These are phyloP conservation scores for Drosophila nebulosa DNA, from an alignment of 1,140 invertebrate genomes.

Conservation along the genomic window DNA sequence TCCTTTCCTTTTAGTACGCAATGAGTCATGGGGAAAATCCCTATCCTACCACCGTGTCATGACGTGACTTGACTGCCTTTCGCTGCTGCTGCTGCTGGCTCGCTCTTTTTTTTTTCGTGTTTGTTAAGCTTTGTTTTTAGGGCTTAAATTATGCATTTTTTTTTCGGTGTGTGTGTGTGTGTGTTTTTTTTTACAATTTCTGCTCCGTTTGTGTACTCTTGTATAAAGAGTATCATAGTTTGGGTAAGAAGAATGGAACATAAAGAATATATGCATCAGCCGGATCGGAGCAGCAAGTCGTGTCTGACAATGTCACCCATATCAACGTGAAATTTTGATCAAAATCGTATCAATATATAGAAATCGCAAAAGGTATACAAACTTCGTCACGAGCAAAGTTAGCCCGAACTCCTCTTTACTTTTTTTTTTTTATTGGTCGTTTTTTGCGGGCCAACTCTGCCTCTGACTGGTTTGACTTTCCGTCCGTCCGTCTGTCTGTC, in stretches of 20 bases:
- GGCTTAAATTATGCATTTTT: slow-evolving; percentile 72
- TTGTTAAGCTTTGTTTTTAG: slow-evolving; percentile 47
- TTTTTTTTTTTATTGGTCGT: slow-evolving; percentile 55
- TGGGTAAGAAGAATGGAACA: too few relatives aligned
- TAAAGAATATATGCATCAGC: too few relatives aligned
- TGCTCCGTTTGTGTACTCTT: slow-evolving; percentile 19
- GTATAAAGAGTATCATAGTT: too few relatives aligned
- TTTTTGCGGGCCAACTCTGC: background rate
- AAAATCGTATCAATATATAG: too few relatives aligned
- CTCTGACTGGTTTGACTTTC: background rate
- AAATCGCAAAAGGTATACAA: too few relatives aligned
- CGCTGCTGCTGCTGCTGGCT: slow-evolving; percentile 26
- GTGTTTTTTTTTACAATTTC: slow-evolving; percentile 61
- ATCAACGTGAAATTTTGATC: too few relatives aligned
- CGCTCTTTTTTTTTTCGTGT: slow-evolving; percentile 45
- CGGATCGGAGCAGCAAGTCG: too few relatives aligned
- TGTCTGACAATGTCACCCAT: too few relatives aligned
- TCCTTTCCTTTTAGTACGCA: slow-evolving; percentile 3
- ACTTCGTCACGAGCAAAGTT: too few relatives aligned
- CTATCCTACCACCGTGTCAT: background rate
- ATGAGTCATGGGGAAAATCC: slow-evolving; percentile 1
- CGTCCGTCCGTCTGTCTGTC: background rate
- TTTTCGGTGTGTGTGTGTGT: background rate
- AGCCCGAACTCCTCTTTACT: too few relatives aligned
- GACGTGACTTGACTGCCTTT: background rate